Percentiles rank a stretch among this genome's conserved stretches.
phyloP scores from a whole-genome alignment of 1,140 invertebrate genomes.

The Bombus haemorrhoidalis region DNA sequence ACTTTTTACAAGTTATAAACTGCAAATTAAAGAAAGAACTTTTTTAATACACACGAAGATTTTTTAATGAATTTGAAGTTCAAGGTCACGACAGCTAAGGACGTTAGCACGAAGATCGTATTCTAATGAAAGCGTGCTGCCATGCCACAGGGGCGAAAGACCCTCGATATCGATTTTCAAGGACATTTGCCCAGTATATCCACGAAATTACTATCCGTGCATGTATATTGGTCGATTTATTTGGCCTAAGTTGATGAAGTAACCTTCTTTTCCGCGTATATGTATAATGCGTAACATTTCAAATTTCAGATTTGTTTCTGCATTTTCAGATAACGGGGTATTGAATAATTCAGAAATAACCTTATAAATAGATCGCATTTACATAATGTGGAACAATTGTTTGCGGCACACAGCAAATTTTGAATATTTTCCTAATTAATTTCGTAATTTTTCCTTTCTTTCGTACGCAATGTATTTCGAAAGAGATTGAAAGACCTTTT shows the following conservation, averaged over 20 bases:
- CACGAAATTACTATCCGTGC: conserved; percentile 11
- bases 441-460: neutral
- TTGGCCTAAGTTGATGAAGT: neutral
- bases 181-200: conserved; percentile 5
- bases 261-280: neutral
- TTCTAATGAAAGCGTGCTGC: conserved; percentile 56
- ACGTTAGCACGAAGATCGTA: conserved; percentile 47
- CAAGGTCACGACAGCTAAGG: conserved; percentile 48
- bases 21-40: too few species aligned
- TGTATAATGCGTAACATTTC: neutral
- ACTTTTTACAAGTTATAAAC: too few species aligned
- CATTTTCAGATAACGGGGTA: neutral
- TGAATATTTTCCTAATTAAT: neutral
- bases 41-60: neutral
- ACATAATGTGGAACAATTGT: neutral
- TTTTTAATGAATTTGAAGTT: conserved; percentile 7
- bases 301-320: neutral
- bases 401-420: neutral
- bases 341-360: neutral
- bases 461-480: neutral
- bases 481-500: too few species aligned
- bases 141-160: conserved; percentile 53
- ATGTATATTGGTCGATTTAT: neutral
- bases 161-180: conserved; percentile 60
- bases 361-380: neutral